Percentiles rank a stretch among this genome's conserved stretches.
Evolutionary conservation across 2,797 vertebrate species (phyloP).

Genomic region (Gymnothorax javanicus): DNA sequence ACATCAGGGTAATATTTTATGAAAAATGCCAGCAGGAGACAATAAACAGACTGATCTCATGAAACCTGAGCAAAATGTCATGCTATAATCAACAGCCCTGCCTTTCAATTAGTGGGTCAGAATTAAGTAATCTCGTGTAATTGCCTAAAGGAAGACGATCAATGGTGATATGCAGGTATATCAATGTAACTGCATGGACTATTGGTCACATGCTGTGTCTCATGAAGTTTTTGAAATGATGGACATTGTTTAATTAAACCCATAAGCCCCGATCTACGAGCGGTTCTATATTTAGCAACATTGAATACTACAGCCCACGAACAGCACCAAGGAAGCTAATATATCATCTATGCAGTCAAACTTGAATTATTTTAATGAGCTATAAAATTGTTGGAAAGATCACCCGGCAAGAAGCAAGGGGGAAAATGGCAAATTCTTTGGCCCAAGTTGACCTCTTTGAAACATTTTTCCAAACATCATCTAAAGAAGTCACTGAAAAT

Average conservation of each 20-base stretch:
- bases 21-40: slow-evolving; percentile 31
- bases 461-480: slow-evolving; percentile 26
- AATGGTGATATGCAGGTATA: slow-evolving; percentile 33
- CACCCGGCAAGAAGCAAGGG: background rate
- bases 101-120: slow-evolving; percentile 48
- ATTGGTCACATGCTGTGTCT: slow-evolving; percentile 23
- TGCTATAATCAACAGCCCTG: slow-evolving; percentile 35
- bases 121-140: slow-evolving; percentile 45
- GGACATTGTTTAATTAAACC: slow-evolving; percentile 13
- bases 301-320: slow-evolving; percentile 2
- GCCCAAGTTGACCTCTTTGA: background rate
- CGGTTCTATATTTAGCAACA: background rate
- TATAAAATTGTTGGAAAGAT: slow-evolving; percentile 24
- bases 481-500: slow-evolving; percentile 12
- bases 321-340: slow-evolving; percentile 26
- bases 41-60: slow-evolving; percentile 39
- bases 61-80: slow-evolving; percentile 31
- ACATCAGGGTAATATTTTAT: slow-evolving; percentile 23
- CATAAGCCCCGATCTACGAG: background rate
- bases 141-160: slow-evolving; percentile 36
- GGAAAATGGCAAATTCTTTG: background rate
- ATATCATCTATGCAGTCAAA: slow-evolving; percentile 17
- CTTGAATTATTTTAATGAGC: slow-evolving; percentile 7
- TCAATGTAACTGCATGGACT: slow-evolving; percentile 32
- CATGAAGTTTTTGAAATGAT: slow-evolving; percentile 30